Evolutionary conservation across 2,888 invertebrate species (phyloP).

Genomic region (Meiosimyza platycephala): DNA sequence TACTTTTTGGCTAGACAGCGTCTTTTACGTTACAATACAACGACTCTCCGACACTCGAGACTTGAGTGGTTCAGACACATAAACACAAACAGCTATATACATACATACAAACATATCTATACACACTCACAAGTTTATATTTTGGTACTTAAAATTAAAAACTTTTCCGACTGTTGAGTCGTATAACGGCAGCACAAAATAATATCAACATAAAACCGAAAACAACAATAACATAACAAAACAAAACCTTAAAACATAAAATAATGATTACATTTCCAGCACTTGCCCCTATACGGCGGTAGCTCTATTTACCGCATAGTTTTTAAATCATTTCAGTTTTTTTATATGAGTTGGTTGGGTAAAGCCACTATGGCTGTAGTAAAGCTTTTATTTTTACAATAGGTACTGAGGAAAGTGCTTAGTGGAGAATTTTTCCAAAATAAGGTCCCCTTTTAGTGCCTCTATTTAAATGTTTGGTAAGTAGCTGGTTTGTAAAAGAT

Average conservation of each 20-base stretch:
- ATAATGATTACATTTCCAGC: background rate
- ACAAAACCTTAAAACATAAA: background rate
- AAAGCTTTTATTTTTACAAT: no score
- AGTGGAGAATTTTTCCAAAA: slow-evolving; percentile 15
- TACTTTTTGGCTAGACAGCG: slow-evolving; percentile 22
- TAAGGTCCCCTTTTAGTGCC: background rate
- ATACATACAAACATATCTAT: background rate
- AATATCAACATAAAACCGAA: background rate
- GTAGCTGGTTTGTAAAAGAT: no score
- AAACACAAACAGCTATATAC: background rate
- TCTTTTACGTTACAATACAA: background rate
- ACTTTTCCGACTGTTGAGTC: slow-evolving; percentile 11
- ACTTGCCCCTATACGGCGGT: background rate
- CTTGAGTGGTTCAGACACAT: slow-evolving; percentile 5
- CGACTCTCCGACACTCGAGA: background rate
- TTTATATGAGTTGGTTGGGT: no score
- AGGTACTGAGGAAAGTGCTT: background rate
- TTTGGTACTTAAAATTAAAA: slow-evolving; percentile 20
- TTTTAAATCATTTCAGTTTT: no score
- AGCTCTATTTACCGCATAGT: no score
- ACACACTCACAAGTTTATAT: background rate
- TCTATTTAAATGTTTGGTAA: background rate
- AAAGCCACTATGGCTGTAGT: no score
- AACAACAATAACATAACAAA: background rate
- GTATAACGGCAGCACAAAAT: slow-evolving; percentile 4